Percentiles rank a stretch among this genome's conserved stretches.
These are phyloP conservation scores for Esox niger DNA, from an alignment of 2,113 vertebrate species.

Conservation along the genomic window DNA sequence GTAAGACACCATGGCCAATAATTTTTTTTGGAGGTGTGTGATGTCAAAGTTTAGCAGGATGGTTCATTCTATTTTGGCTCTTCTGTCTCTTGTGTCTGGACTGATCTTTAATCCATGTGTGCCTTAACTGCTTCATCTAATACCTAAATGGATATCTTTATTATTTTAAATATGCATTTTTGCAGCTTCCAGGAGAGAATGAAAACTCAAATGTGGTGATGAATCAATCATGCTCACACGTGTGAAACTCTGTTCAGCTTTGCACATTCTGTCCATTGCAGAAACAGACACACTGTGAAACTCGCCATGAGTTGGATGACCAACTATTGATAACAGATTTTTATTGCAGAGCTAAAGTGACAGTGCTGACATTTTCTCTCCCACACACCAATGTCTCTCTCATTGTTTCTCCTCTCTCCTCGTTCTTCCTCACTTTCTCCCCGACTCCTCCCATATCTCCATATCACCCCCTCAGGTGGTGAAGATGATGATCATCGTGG, in stretches of 20 bases:
- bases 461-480: slow-evolving; percentile 50
- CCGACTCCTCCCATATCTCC: not conserved
- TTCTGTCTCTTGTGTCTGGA: not conserved
- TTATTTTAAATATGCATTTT: not conserved
- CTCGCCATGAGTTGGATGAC: no score
- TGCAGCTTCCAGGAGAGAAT: not conserved
- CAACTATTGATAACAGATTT: no score
- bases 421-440: not conserved
- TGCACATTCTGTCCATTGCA: not conserved
- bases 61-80: not conserved
- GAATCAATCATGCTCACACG: not conserved
- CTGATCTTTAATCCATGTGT: not conserved
- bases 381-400: no score
- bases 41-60: no score
- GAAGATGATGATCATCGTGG: slow-evolving; percentile 55
- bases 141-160: no score
- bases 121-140: not conserved
- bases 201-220: not conserved
- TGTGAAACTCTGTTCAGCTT: not conserved
- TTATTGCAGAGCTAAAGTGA: no score
- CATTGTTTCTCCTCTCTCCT: no score
- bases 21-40: no score
- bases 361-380: no score
- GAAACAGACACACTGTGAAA: not conserved
- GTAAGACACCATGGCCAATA: no score